These are phyloP conservation scores for Trachymyrmex septentrionalis DNA, from an alignment of 1,140 invertebrate species.

Conservation along the genomic window DNA sequence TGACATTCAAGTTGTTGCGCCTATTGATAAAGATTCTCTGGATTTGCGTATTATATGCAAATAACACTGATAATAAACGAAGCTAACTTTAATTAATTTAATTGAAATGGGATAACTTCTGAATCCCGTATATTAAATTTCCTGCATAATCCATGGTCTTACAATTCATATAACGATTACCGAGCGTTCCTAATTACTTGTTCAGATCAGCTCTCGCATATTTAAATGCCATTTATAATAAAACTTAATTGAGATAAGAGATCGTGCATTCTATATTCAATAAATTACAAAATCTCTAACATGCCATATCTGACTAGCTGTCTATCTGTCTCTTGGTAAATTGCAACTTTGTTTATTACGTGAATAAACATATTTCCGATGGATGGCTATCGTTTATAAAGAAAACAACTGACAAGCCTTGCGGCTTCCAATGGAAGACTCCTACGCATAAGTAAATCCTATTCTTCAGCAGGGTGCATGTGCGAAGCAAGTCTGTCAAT, in stretches of 20 bases:
- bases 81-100: slow-evolving; percentile 26
- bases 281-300: slow-evolving; percentile 9
- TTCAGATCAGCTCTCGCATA: background rate
- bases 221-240: slow-evolving; percentile 29
- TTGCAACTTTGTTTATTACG: background rate
- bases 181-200: slow-evolving; percentile 9
- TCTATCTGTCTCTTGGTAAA: slow-evolving; percentile 21
- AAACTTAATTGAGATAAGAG: background rate
- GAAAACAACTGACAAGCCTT: background rate
- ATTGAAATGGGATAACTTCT: slow-evolving; percentile 39
- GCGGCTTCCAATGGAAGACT: background rate
- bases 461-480: background rate
- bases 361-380: slow-evolving; percentile 1
- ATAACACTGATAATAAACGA: slow-evolving; percentile 1
- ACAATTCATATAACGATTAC: background rate
- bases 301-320: background rate
- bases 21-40: background rate
- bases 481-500: background rate
- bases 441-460: background rate
- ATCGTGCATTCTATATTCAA: background rate
- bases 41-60: background rate
- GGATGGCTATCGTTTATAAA: background rate
- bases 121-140: slow-evolving; percentile 15
- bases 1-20: background rate
- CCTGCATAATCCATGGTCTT: slow-evolving; percentile 35